A percentile compares a stretch with the other conserved stretches of the same genome.
Evolutionary conservation across 2,888 invertebrate species (phyloP).

Genomic region (Neria commutata): DNA sequence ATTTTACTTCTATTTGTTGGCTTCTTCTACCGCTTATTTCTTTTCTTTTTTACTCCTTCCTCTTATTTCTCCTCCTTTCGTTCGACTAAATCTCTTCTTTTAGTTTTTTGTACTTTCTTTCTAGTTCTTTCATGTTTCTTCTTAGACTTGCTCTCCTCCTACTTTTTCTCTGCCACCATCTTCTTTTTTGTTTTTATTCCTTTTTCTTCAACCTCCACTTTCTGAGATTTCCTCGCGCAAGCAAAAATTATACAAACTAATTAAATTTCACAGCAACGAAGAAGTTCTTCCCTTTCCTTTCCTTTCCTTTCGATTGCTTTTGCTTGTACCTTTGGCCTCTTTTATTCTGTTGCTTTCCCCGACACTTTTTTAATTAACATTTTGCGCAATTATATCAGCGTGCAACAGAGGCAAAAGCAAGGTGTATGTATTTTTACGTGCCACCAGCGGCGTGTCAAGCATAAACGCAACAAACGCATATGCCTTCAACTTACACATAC

Average conservation of each 20-base stretch:
- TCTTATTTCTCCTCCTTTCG: constrained; percentile 1
- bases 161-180: not conserved
- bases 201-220: not conserved
- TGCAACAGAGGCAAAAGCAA: no score
- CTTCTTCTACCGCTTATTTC: not conserved
- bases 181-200: not conserved
- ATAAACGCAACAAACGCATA: no score
- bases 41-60: not conserved
- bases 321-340: no score
- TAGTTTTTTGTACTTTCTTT: not conserved
- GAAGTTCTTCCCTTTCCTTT: no score
- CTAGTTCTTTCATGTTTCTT: not conserved
- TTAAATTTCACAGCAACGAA: constrained; percentile 45
- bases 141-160: not conserved
- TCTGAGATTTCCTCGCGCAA: constrained; percentile 25
- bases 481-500: no score
- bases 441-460: no score
- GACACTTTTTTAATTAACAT: not conserved
- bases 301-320: no score
- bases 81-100: constrained; percentile 1
- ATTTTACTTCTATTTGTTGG: not conserved
- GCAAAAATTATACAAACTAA: constrained; percentile 53
- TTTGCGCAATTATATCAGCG: not conserved
- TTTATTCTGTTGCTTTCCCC: no score
- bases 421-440: no score